Percentiles rank a stretch among this genome's conserved stretches.
phyloP scores from a whole-genome alignment of 64 coral and sea anemone genomes.

The Cladopsammia gracilis region DNA sequence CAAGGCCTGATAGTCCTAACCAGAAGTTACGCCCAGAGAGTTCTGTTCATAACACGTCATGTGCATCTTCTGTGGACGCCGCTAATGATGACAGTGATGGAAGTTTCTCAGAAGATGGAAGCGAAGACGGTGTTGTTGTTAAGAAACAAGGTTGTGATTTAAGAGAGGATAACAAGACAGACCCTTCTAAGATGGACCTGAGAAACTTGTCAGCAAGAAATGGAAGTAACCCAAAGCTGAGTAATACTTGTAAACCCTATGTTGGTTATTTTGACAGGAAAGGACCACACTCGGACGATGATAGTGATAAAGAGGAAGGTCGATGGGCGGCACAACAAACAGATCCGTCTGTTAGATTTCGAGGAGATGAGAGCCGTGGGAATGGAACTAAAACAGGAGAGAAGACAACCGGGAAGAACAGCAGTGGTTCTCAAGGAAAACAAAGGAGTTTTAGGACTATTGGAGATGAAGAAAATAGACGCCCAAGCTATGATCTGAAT shows the following conservation, averaged over 20 bases:
- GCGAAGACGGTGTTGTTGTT: not conserved
- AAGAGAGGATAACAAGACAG: not conserved
- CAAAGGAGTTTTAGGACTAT: not conserved
- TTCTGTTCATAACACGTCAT: conserved; percentile 70
- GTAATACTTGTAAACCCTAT: not conserved
- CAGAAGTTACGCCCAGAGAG: conserved; percentile 64
- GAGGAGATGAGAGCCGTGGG: not conserved
- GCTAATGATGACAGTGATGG: conserved; percentile 19
- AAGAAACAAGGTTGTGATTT: not conserved
- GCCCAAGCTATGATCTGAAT: not conserved
- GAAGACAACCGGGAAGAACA: not conserved
- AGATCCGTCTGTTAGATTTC: not conserved
- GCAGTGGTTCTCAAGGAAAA: not conserved
- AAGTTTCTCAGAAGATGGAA: conserved; percentile 23
- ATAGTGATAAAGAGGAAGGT: conserved; percentile 8
- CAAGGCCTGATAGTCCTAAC: conserved; percentile 40
- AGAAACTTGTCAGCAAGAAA: not conserved
- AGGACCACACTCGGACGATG: not conserved
- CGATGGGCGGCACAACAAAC: conserved; percentile 10
- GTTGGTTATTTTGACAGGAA: not conserved
- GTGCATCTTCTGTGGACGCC: conserved; percentile 45
- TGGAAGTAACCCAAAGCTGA: not conserved
- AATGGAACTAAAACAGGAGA: no score
- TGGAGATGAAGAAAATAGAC: not conserved
- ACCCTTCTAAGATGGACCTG: not conserved